phyloP scores from a whole-genome alignment of 1,140 invertebrate genomes.

The Cyphomyrmex costatus region DNA sequence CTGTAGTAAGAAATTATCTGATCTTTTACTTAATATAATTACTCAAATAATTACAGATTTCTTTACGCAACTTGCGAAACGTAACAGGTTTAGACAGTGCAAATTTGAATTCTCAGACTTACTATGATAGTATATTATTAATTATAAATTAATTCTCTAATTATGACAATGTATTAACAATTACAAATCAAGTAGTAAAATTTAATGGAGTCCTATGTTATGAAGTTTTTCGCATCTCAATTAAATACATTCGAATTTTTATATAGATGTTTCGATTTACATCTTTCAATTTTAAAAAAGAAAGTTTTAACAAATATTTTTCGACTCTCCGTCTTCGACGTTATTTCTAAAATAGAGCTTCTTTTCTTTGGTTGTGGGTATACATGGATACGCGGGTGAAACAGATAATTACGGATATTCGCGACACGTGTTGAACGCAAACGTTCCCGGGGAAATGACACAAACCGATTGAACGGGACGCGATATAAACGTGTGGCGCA shows the following conservation, averaged over 20 bases:
- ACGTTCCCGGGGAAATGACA: conserved; percentile 9
- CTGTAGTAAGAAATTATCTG: neutral
- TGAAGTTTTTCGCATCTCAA: neutral
- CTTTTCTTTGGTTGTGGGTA: neutral
- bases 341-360: neutral
- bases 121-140: neutral
- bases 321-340: neutral
- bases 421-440: conserved; percentile 20
- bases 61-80: neutral
- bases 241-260: neutral
- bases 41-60: neutral
- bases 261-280: neutral
- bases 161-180: neutral
- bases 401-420: conserved; percentile 13
- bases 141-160: neutral
- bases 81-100: too few species aligned
- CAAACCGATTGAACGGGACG: conserved; percentile 17
- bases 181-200: neutral
- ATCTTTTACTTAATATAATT: conserved; percentile 1
- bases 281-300: neutral
- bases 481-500: conserved; percentile 2
- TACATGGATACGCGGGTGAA: neutral
- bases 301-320: neutral
- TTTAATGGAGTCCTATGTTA: neutral
- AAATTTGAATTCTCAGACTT: too few species aligned